phyloP scores from a whole-genome alignment of 37 sponge, comb jelly and placozoan genomes.

The Spongia lamella region DNA sequence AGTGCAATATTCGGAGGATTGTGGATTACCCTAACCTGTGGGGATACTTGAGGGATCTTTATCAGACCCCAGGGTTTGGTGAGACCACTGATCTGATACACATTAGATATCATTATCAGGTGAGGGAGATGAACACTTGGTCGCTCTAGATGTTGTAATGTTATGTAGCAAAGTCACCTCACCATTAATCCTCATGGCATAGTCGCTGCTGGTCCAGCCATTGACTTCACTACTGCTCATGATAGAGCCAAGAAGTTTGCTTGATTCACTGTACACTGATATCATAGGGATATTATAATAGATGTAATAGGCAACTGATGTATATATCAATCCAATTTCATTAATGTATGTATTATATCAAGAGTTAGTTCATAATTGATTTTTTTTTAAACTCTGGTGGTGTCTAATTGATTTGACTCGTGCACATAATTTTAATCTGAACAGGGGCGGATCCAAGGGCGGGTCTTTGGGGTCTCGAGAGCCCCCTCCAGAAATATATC shows the following conservation, averaged over 20 bases:
- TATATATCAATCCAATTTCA: too few species aligned
- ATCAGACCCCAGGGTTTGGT: constrained; percentile 80
- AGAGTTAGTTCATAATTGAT: too few species aligned
- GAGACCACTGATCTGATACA: constrained; percentile 77
- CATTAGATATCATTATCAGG: constrained; percentile 88
- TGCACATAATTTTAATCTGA: too few species aligned
- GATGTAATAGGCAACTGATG: too few species aligned
- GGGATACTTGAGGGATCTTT: constrained; percentile 88
- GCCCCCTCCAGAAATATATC: too few species aligned
- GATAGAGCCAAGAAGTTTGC: constrained; percentile 58
- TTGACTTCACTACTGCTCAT: constrained; percentile 79
- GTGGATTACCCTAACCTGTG: constrained; percentile 90
- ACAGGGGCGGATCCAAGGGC: too few species aligned
- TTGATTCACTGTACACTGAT: too few species aligned
- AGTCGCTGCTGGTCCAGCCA: constrained; percentile 86
- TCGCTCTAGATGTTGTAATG: not conserved
- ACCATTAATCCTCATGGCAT: constrained; percentile 80
- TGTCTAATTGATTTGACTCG: too few species aligned
- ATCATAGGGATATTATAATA: too few species aligned
- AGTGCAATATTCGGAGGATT: constrained; percentile 90
- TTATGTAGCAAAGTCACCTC: constrained; percentile 48
- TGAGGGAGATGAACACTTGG: not conserved
- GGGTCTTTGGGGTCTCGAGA: too few species aligned
- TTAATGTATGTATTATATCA: too few species aligned
- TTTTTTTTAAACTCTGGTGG: too few species aligned